Conservation (phyloP, 2,888 invertebrate genomes). For the Apotomis turbidana region DNA sequence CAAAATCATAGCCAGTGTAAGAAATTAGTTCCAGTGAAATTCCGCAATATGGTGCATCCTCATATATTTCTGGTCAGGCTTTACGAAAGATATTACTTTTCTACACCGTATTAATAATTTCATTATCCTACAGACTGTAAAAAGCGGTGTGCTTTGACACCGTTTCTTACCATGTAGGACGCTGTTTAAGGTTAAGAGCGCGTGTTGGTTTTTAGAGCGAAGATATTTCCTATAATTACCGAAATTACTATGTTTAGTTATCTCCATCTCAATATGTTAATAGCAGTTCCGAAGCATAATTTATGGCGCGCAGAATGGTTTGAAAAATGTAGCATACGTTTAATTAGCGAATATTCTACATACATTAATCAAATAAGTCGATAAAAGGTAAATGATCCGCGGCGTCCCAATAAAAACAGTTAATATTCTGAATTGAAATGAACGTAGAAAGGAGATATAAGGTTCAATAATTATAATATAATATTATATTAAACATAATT, state of each 20-base stretch:
- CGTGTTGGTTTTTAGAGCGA: slow-evolving; percentile 1
- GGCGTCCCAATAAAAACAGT: slow-evolving; percentile 2
- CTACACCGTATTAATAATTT: too few species aligned
- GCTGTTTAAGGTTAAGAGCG: neutral
- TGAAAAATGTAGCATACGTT: slow-evolving; percentile 4
- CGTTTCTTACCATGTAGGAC: too few species aligned
- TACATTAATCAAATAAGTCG: slow-evolving; percentile 25
- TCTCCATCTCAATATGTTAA: slow-evolving; percentile 1
- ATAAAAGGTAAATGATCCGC: slow-evolving; percentile 16
- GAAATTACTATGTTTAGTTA: slow-evolving; percentile 6
- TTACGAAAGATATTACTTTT: too few species aligned
- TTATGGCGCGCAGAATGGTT: slow-evolving; percentile 10
- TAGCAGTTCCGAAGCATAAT: neutral
- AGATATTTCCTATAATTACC: slow-evolving; percentile 4
- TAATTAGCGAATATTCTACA: slow-evolving; percentile 21
- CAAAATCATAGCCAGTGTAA: too few species aligned
- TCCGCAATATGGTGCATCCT: too few species aligned
- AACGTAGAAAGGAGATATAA: too few species aligned
- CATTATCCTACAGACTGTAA: too few species aligned
- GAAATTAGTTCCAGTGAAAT: too few species aligned
- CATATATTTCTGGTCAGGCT: too few species aligned
- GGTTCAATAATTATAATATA: too few species aligned
- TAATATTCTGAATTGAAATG: neutral
- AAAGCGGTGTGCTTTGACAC: too few species aligned
- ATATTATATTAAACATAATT: neutral